Evolutionary conservation across 2,888 invertebrate genomes (phyloP).

Genomic region (Adineta ricciae): DNA sequence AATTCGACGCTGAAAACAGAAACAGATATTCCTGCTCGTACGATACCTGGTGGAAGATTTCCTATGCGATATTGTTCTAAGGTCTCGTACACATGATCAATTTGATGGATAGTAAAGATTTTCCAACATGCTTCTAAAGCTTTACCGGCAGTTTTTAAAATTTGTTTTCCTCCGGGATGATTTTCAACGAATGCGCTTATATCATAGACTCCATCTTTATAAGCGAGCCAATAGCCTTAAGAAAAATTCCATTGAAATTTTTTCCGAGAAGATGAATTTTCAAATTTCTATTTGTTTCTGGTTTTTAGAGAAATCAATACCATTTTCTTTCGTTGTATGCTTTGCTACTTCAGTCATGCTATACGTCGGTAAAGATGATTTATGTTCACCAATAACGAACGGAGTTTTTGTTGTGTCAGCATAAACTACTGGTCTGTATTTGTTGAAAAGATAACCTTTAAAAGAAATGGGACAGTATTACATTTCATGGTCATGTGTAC

Average conservation of each 20-base stretch:
- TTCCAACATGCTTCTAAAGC: constrained; percentile 72
- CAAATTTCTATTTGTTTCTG: too few relatives aligned
- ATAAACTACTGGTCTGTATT: not conserved
- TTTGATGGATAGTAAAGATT: constrained; percentile 63
- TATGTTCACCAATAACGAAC: not conserved
- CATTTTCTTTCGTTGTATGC: constrained; percentile 58
- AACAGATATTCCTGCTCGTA: too few relatives aligned
- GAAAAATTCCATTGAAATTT: too few relatives aligned
- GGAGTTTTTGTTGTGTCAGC: not conserved
- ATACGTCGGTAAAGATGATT: constrained; percentile 53
- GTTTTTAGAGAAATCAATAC: not conserved
- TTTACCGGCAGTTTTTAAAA: constrained; percentile 77
- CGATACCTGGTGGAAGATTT: constrained; percentile 63
- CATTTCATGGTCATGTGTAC: too few relatives aligned
- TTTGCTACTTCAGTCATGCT: constrained; percentile 61
- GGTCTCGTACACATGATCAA: constrained; percentile 58
- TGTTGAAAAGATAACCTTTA: not conserved
- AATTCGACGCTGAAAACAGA: too few relatives aligned
- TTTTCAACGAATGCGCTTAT: constrained; percentile 75
- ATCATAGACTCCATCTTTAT: constrained; percentile 74
- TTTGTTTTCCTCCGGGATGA: constrained; percentile 77
- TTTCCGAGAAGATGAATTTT: too few relatives aligned
- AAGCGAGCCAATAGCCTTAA: constrained; percentile 42
- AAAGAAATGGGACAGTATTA: too few relatives aligned
- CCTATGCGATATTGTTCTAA: constrained; percentile 79